Evolutionary conservation across 2,113 vertebrate species (phyloP).

Genomic region (Mohoua ochrocephala): DNA sequence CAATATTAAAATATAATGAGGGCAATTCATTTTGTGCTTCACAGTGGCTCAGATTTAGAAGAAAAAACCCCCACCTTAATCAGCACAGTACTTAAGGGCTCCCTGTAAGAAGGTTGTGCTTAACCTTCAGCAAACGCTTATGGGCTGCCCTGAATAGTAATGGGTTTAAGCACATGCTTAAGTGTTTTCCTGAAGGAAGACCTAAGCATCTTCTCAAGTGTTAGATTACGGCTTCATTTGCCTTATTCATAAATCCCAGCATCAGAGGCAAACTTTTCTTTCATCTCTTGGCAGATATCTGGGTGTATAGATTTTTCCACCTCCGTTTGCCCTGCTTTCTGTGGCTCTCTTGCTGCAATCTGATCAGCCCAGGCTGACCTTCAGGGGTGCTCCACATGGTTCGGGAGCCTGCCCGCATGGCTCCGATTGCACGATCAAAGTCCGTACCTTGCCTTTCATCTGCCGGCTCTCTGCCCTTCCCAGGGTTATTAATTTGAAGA

Average conservation of each 20-base stretch:
- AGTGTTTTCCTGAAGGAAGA: slow-evolving; percentile 24
- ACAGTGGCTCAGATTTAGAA: neutral
- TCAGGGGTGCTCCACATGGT: neutral
- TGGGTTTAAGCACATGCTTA: neutral
- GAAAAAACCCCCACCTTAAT: neutral
- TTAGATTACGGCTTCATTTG: neutral
- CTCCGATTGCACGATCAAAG: neutral
- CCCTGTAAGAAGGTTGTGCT: neutral
- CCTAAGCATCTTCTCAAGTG: neutral
- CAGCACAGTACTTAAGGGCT: neutral
- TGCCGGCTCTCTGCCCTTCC: neutral
- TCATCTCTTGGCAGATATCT: neutral
- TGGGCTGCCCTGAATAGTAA: slow-evolving; percentile 8
- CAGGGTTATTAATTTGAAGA: neutral
- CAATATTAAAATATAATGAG: neutral
- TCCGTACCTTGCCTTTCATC: slow-evolving; percentile 13
- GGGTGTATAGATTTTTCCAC: neutral
- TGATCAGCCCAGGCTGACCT: neutral
- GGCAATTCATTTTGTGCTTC: neutral
- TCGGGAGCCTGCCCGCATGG: neutral
- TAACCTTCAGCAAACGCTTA: neutral
- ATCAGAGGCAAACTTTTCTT: neutral
- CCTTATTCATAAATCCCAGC: neutral
- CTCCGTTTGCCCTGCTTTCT: neutral
- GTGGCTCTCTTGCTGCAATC: neutral